A percentile compares a stretch with the other conserved stretches of the same genome.
Conservation (phyloP, 2,797 vertebrate species). For the Cyclura pinguis region DNA sequence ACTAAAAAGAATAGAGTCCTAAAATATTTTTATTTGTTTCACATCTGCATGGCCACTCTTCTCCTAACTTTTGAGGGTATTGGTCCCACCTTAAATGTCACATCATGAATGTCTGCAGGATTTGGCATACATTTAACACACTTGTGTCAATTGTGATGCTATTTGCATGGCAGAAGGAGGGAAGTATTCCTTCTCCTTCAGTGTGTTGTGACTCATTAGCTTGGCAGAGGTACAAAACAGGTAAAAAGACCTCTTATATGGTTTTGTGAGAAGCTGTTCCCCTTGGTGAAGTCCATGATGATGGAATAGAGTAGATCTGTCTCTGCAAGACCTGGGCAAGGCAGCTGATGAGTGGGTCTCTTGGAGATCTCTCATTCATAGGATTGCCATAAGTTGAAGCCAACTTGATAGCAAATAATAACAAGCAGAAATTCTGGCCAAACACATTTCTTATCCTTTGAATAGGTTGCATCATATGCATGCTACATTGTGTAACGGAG, state of each 20-base stretch:
- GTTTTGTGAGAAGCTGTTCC: not conserved
- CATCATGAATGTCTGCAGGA: not conserved
- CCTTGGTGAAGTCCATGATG: not conserved
- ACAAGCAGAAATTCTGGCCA: too few species aligned
- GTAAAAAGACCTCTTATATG: not conserved
- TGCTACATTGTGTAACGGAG: not conserved
- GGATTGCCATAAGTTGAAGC: too few species aligned
- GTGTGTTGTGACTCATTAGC: not conserved
- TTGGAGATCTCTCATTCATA: too few species aligned
- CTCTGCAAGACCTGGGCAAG: too few species aligned
- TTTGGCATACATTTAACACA: not conserved
- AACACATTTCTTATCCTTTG: too few species aligned
- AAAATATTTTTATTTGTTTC: not conserved
- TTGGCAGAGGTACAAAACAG: not conserved
- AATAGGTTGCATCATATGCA: too few species aligned
- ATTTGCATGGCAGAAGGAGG: too few species aligned
- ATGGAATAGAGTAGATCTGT: too few species aligned
- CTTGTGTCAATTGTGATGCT: not conserved
- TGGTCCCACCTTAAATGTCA: not conserved
- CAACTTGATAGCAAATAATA: too few species aligned
- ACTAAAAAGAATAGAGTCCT: not conserved
- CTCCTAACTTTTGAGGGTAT: not conserved
- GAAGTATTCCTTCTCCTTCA: not conserved
- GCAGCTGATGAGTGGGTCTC: too few species aligned
- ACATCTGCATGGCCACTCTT: not conserved